Evolutionary conservation across 2,888 invertebrate genomes (phyloP).

Genomic region (Notodonta dromedarius): DNA sequence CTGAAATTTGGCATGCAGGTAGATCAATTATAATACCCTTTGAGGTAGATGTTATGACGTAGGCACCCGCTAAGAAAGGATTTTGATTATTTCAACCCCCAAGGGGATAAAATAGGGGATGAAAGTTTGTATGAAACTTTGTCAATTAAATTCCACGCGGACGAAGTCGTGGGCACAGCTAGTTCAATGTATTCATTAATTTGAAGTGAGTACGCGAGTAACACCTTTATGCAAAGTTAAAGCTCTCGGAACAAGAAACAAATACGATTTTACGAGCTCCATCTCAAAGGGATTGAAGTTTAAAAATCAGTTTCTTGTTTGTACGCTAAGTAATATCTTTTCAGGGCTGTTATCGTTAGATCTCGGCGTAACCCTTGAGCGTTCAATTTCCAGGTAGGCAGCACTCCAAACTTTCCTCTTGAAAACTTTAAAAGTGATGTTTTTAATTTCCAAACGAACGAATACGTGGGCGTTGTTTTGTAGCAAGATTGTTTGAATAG

Average conservation of each 20-base stretch:
- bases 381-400: constrained; percentile 44
- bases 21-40: no score
- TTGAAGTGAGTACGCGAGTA: not conserved
- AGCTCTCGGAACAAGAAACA: not conserved
- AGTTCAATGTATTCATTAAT: no score
- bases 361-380: not conserved
- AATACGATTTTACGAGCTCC: constrained; percentile 3
- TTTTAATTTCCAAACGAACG: constrained; percentile 76
- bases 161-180: no score
- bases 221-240: not conserved
- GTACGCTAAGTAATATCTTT: constrained; percentile 24
- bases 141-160: no score
- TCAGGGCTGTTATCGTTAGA: constrained; percentile 10
- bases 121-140: no score
- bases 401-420: constrained; percentile 63
- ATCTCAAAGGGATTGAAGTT: constrained; percentile 9
- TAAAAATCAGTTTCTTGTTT: constrained; percentile 21
- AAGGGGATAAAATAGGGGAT: no score
- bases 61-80: no score
- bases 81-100: no score
- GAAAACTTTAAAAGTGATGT: constrained; percentile 69
- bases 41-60: no score
- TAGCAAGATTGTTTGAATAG: constrained; percentile 28
- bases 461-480: constrained; percentile 56
- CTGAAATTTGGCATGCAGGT: no score